Conservation (phyloP, 2,888 invertebrate genomes). For the Diarsia rubi region DNA sequence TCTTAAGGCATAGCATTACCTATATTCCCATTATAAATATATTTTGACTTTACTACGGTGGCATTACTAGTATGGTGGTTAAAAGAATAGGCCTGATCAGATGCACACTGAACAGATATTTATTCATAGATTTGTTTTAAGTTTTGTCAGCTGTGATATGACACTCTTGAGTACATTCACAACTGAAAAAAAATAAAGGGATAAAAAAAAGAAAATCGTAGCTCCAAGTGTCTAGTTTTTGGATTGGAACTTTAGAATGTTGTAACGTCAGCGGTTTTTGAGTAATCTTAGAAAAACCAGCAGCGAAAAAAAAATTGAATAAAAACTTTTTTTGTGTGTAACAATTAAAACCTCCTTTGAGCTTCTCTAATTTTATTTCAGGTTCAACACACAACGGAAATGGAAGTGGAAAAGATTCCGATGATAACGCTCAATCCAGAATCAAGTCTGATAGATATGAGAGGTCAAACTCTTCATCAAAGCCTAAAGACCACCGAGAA, state of each 20-base stretch:
- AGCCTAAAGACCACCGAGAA: constrained; percentile 70
- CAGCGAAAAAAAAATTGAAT: no score
- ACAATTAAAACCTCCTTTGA: constrained; percentile 12
- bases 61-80: background rate
- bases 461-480: constrained; percentile 64
- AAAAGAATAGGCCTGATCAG: background rate
- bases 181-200: no score
- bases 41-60: background rate
- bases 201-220: no score
- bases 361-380: constrained; percentile 64
- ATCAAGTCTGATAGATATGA: constrained; percentile 72
- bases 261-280: no score
- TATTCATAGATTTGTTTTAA: background rate
- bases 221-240: no score
- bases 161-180: background rate
- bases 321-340: background rate
- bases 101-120: background rate
- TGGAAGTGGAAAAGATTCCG: constrained; percentile 82
- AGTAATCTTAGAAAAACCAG: no score
- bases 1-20: background rate
- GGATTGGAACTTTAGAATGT: no score
- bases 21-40: no score
- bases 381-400: constrained; percentile 82
- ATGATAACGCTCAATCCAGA: constrained; percentile 77
- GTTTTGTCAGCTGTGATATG: background rate